Evolutionary conservation across 2,113 vertebrate species (phyloP).

Genomic region (Penelope pileata): DNA sequence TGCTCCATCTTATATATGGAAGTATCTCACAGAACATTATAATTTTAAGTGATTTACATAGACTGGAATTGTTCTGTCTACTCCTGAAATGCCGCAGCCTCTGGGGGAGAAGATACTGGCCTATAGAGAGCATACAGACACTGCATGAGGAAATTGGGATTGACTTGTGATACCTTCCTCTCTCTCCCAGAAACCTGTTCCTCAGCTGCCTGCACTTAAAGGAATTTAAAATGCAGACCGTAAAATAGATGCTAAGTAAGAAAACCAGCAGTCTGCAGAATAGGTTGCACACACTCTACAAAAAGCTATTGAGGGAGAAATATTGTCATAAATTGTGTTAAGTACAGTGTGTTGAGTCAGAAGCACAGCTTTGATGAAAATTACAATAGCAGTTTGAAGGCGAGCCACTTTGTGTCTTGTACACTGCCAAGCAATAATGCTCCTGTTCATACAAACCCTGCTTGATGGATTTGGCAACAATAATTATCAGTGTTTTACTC

Average conservation of each 20-base stretch:
- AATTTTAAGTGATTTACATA: conserved; percentile 9
- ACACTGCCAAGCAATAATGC: background rate
- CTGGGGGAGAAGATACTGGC: background rate
- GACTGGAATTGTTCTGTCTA: background rate
- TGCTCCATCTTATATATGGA: background rate
- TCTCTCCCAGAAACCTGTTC: conserved; percentile 23
- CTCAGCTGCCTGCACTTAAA: conserved; percentile 63
- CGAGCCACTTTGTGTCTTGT: background rate
- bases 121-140: background rate
- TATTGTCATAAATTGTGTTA: conserved; percentile 56
- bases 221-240: conserved; percentile 56
- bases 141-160: conserved; percentile 39
- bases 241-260: conserved; percentile 58
- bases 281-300: conserved; percentile 28
- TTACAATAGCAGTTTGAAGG: background rate
- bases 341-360: conserved; percentile 9
- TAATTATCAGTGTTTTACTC: background rate
- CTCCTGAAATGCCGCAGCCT: conserved; percentile 13
- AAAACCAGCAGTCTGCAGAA: conserved; percentile 63
- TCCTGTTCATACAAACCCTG: background rate
- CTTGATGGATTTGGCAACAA: background rate
- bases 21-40: background rate
- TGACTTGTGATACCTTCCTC: background rate
- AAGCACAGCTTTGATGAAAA: background rate
- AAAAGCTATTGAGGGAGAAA: conserved; percentile 58